phyloP scores from a whole-genome alignment of 2,797 vertebrate genomes.

The Acomys russatus region DNA sequence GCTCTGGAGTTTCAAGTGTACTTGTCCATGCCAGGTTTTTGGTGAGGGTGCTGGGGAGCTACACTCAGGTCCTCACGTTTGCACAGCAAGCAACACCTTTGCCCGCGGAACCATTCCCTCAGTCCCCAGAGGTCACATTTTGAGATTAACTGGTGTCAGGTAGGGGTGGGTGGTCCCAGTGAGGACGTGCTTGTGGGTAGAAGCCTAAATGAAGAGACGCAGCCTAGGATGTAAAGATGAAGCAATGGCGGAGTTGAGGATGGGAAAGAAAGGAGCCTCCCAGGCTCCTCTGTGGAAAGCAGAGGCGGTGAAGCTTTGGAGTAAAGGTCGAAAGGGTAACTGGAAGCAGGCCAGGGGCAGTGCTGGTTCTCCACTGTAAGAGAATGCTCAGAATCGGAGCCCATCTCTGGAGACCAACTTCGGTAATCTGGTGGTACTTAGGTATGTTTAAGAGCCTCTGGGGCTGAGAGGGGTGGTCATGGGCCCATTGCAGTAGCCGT shows the following conservation, averaged over 20 bases:
- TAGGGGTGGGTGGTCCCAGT: background rate
- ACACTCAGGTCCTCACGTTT: background rate
- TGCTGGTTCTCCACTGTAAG: background rate
- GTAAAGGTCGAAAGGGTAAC: background rate
- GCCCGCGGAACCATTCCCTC: too few relatives aligned
- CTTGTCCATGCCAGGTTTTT: background rate
- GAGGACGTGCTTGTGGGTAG: background rate
- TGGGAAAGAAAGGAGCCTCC: background rate
- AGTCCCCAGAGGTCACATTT: background rate
- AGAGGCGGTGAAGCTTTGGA: background rate
- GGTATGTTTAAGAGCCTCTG: conserved; percentile 18
- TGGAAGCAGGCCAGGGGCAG: background rate
- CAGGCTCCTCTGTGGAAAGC: background rate
- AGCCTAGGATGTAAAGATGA: background rate
- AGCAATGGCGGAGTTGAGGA: background rate
- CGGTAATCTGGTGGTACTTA: background rate
- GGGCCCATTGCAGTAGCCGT: background rate
- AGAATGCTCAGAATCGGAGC: background rate
- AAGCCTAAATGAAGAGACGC: background rate
- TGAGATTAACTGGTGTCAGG: background rate
- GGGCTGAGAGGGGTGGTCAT: background rate
- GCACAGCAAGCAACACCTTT: background rate
- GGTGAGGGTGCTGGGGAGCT: background rate
- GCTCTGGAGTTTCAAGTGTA: background rate
- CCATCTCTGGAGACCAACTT: background rate